These are phyloP conservation scores for Carcina quercana DNA, from an alignment of 2,888 invertebrate species.

Conservation along the genomic window DNA sequence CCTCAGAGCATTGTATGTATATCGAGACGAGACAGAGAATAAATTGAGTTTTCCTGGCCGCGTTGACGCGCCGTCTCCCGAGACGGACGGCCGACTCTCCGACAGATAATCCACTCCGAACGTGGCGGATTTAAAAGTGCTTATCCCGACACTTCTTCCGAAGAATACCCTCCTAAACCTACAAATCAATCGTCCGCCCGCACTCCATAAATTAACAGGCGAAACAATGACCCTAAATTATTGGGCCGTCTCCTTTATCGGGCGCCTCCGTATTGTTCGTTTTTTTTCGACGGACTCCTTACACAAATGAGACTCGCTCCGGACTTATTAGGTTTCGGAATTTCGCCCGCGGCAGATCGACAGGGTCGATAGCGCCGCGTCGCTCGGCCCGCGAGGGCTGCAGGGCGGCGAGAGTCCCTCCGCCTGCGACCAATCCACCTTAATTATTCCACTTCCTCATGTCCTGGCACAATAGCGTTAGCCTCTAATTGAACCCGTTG, in stretches of 20 bases:
- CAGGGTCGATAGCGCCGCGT: constrained; percentile 51
- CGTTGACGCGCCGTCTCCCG: constrained; percentile 37
- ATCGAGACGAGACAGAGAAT: constrained; percentile 53
- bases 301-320: constrained; percentile 68
- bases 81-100: constrained; percentile 22
- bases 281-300: constrained; percentile 57
- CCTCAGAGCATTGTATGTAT: constrained; percentile 67
- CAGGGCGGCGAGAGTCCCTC: too few species aligned
- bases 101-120: constrained; percentile 18
- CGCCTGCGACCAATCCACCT: constrained; percentile 32
- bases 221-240: constrained; percentile 73
- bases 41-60: constrained; percentile 52
- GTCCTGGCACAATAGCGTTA: constrained; percentile 42
- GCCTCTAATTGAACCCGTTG: constrained; percentile 34
- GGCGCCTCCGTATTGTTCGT: constrained; percentile 48
- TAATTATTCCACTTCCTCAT: constrained; percentile 60
- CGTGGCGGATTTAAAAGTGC: constrained; percentile 41
- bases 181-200: constrained; percentile 68
- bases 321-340: constrained; percentile 70
- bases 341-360: constrained; percentile 60
- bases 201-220: constrained; percentile 70
- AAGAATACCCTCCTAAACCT: constrained; percentile 54
- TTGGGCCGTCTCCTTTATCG: constrained; percentile 66
- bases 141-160: constrained; percentile 48
- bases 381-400: constrained; percentile 21